These are phyloP conservation scores for Monomorium pharaonis DNA, from an alignment of 1,140 invertebrate species.

Conservation along the genomic window DNA sequence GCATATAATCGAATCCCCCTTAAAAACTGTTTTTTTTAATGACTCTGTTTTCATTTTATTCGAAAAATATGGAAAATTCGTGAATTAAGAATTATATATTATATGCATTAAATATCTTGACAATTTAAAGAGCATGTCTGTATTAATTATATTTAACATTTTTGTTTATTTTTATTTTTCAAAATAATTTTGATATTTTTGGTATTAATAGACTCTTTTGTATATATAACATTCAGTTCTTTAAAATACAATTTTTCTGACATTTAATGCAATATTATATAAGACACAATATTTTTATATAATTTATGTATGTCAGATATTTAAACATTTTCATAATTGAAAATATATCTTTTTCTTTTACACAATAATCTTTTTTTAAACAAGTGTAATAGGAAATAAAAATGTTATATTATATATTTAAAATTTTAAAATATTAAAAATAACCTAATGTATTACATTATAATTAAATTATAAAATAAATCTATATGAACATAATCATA, in stretches of 20 bases:
- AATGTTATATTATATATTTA: not conserved
- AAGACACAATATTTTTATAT: not conserved
- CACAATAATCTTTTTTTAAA: not conserved
- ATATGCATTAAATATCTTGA: no score
- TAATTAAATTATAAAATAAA: not conserved
- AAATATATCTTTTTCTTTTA: not conserved
- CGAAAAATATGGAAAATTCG: not conserved
- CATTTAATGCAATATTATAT: not conserved
- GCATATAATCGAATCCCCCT: slow-evolving; percentile 51
- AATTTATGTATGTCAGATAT: not conserved
- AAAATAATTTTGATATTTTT: not conserved
- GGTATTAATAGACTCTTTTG: not conserved
- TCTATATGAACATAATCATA: not conserved
- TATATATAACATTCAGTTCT: not conserved
- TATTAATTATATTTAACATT: not conserved
- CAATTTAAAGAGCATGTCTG: not conserved
- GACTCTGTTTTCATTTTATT: slow-evolving; percentile 10
- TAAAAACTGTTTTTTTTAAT: slow-evolving; percentile 2
- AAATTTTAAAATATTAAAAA: not conserved
- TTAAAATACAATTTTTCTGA: not conserved
- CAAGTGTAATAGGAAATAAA: not conserved
- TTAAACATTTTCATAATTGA: not conserved
- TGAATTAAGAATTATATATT: not conserved
- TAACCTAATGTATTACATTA: not conserved
- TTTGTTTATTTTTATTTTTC: not conserved